Evolutionary conservation across 2,888 invertebrate genomes (phyloP), one percentile per base, ranked within the genome.

Genomic region (Dendrolimus pini): DNA sequence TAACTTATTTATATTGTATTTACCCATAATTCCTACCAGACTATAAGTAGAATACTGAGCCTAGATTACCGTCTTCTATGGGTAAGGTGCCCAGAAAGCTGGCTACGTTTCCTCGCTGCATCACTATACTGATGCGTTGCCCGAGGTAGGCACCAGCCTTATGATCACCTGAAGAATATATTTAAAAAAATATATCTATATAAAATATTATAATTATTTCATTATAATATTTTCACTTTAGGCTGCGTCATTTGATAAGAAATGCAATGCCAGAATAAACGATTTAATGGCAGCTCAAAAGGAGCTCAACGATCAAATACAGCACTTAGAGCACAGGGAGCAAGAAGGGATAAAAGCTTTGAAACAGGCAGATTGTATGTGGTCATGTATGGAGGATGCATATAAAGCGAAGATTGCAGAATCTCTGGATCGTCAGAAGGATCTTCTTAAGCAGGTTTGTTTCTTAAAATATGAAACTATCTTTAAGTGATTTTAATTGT

Each of bases 301-400:
- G 54, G 75, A 83, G 41, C 82, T 93, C 64, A 88, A 71, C 63
- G 66, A 69, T 0, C 92, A 93, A 62, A 92, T 95, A 41, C 81
- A 82, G 61, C 87, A 91, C 56, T 77, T 95, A 55, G 93, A 94
- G 69, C 72, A 89, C 1, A 90, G 91, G 41, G 94, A 94, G 68
- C 88, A 85, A 58, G 85, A 92, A 1, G 93, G 93, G 55, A 76
- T 89, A 58, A 74, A 84, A 55, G 77, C 92, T 8, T 68, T 94
- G 54, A 91, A 92, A 68, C 80, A 93, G 63, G 92, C 93, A 0
- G 93, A 93, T 59, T 82, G 86, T 55, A 86, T 93, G 76, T 93
- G 93, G 90, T 71, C 85, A 0, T 83, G 85, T 55, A 91, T 92
- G 90, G 92, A 91, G 65, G 75, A 79, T 0, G 68, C 82, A 6